A percentile compares a stretch with the other conserved stretches of the same genome.
Conservation (phyloP, 2,113 vertebrate species). For the Perca fluviatilis region DNA sequence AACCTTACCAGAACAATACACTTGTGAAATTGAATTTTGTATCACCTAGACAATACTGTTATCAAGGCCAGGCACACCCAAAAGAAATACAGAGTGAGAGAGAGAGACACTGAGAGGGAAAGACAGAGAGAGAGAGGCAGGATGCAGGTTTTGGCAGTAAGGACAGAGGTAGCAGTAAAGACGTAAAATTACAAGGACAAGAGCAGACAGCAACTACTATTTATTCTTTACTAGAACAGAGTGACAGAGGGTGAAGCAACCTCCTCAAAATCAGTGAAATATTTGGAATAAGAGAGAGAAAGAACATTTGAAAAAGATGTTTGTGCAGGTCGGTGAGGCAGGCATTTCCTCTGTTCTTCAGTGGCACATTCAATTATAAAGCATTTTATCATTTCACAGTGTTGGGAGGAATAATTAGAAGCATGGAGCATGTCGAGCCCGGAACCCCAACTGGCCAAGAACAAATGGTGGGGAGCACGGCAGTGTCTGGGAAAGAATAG, state of each 20-base stretch:
- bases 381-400: slow-evolving; percentile 47
- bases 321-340: slow-evolving; percentile 20
- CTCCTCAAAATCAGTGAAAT: background rate
- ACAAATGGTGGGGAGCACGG: slow-evolving; percentile 44
- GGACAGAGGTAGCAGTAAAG: background rate
- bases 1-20: slow-evolving; percentile 61
- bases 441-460: slow-evolving; percentile 55
- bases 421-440: slow-evolving; percentile 53
- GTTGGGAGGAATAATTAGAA: slow-evolving; percentile 61
- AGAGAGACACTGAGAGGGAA: background rate
- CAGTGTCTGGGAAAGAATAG: slow-evolving; percentile 48
- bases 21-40: slow-evolving; percentile 67
- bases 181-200: slow-evolving; percentile 30
- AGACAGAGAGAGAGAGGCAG: background rate
- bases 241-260: background rate
- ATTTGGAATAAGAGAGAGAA: slow-evolving; percentile 7
- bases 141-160: background rate
- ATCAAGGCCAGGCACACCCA: slow-evolving; percentile 48
- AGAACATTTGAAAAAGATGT: slow-evolving; percentile 10
- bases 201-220: slow-evolving; percentile 4
- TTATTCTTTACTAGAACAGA: background rate
- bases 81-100: background rate
- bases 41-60: slow-evolving; percentile 38
- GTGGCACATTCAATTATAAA: slow-evolving; percentile 41
- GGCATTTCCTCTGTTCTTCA: slow-evolving; percentile 37